Evolutionary conservation across 2,113 vertebrate species (phyloP), one percentile per base, ranked within the genome.

Genomic region (Mirounga angustirostris): DNA sequence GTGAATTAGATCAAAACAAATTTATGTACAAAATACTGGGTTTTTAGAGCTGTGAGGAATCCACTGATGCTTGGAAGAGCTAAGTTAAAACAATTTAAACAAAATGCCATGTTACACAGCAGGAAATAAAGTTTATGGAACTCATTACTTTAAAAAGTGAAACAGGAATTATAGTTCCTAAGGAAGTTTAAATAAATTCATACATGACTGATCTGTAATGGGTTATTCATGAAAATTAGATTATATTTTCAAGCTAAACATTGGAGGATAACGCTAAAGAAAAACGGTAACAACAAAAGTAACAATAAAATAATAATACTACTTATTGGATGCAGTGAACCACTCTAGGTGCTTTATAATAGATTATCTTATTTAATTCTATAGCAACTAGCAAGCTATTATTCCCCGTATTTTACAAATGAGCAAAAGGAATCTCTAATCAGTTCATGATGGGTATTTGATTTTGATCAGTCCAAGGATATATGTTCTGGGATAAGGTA

Each of bases 101-200:
- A 36, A 92, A 95, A 94, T 80, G 73, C 30, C 36, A 74, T 58
- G n/a, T 94, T 96, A 74, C 24, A 46, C 79, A 79, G 82, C 89
- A 96, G 54, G 84, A 89, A 96, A 91, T 92, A 89, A 82, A 89
- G 30, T 71, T 96, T 96, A 91, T 94, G 82, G 71, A 81, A 96
- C 59, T 86, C 83, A 88, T 96, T 95, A 94, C 46, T 76, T 92
- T 94, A 96, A 95, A 88, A 87, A 94, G 76, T 91, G 85, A 93
- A 97, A 86, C 1, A 92, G 90, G 46, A 85, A 93, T 93, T 88
- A 93, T 78, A 26, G 46, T 81, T 96, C 43, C 30, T 93, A 95
- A 88, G 88, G 67, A 89, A 13, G 54, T 81, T 97, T 96, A 97
- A 98, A 93, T 89, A 95, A 88, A 97, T 90, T 96, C n/a, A 65